Conservation (phyloP, 2,888 invertebrate species). For the Ormia ochracea region DNA sequence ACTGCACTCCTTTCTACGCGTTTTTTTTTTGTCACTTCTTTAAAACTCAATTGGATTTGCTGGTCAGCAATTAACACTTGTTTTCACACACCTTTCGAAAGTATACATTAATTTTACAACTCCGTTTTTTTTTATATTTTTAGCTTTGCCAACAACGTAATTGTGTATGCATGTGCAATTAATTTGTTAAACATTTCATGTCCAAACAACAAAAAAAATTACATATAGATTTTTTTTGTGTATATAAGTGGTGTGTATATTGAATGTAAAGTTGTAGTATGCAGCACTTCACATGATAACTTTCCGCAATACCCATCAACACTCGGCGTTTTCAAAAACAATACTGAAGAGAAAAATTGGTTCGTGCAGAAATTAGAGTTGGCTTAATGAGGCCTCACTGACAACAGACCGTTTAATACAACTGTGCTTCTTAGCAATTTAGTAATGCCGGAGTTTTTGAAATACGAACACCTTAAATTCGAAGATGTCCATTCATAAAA, state of each 20-base stretch:
- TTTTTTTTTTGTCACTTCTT: background rate
- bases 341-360: slow-evolving; percentile 47
- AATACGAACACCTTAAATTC: no score
- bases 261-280: slow-evolving; percentile 1
- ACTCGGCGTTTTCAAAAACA: slow-evolving; percentile 52
- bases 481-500: no score
- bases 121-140: background rate
- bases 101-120: background rate
- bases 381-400: background rate
- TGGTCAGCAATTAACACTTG: background rate
- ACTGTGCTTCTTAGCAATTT: background rate
- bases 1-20: background rate
- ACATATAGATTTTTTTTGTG: slow-evolving; percentile 43
- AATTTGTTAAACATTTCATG: no score
- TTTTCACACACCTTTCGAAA: background rate
- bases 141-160: background rate
- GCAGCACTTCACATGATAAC: background rate
- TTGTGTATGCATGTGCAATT: no score
- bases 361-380: slow-evolving; percentile 40
- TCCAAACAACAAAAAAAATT: slow-evolving; percentile 10
- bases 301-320: slow-evolving; percentile 4
- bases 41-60: slow-evolving; percentile 36
- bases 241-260: slow-evolving; percentile 10
- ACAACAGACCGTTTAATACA: background rate
- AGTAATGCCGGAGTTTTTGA: background rate